Evolutionary conservation across 2,888 invertebrate species (phyloP).

Genomic region (Nemurella pictetii): DNA sequence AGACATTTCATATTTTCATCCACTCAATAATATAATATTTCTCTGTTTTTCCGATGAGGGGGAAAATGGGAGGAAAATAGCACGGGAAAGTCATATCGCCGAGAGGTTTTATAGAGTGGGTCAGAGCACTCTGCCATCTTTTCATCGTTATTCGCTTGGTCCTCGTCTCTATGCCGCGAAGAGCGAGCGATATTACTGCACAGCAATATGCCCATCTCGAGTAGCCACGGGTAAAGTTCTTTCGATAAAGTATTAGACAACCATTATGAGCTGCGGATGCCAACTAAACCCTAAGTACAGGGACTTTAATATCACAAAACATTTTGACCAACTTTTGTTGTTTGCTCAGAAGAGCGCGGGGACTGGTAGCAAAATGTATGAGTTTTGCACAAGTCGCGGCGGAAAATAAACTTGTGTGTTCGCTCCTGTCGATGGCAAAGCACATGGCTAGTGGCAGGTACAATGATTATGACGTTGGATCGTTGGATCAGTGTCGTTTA

Average conservation of each 20-base stretch:
- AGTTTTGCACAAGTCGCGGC: neutral
- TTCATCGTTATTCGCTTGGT: neutral
- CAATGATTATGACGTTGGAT: neutral
- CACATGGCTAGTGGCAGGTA: neutral
- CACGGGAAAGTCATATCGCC: conserved; percentile 6
- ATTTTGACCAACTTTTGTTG: neutral
- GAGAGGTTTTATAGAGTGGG: conserved; percentile 1
- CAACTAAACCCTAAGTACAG: neutral
- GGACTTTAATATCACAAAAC: neutral
- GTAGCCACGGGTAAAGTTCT: conserved; percentile 19
- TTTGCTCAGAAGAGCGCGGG: too few species aligned
- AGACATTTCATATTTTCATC: conserved; percentile 16
- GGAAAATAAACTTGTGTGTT: neutral
- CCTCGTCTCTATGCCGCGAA: neutral
- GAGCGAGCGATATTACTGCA: conserved; percentile 13
- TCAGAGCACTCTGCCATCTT: conserved; percentile 18
- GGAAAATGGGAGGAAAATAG: conserved; percentile 18
- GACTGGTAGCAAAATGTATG: neutral
- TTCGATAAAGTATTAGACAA: conserved; percentile 17
- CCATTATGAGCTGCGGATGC: neutral
- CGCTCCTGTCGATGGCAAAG: neutral
- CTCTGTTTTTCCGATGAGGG: neutral
- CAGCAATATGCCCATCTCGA: conserved; percentile 27
- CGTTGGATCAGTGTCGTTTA: neutral
- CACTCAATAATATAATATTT: conserved; percentile 16